Percentiles rank a stretch among this genome's conserved stretches.
Evolutionary conservation across 2,113 vertebrate genomes (phyloP).

Genomic region (Sterna hirundo): DNA sequence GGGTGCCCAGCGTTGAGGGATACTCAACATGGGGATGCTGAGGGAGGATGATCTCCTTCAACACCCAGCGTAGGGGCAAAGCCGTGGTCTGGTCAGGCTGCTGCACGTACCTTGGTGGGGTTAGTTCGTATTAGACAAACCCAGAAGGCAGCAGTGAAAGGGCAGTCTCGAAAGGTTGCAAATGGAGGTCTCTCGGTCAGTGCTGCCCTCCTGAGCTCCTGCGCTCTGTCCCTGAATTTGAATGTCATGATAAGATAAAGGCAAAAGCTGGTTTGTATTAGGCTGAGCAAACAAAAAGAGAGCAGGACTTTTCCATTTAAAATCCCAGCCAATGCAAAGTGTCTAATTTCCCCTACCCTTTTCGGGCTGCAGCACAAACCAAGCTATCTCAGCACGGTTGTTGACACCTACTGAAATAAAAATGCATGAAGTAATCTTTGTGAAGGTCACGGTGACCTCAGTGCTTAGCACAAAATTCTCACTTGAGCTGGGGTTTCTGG

Average conservation of each 20-base stretch:
- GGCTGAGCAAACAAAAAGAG: slow-evolving; percentile 45
- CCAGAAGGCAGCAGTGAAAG: neutral
- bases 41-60: neutral
- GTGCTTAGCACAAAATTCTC: slow-evolving; percentile 35
- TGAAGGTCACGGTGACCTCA: slow-evolving; percentile 44
- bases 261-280: slow-evolving; percentile 18
- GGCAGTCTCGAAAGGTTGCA: neutral
- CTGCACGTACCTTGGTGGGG: neutral
- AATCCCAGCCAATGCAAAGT: neutral
- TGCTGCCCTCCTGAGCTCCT: neutral
- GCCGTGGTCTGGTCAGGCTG: neutral
- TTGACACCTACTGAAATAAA: slow-evolving; percentile 47
- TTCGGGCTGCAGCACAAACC: neutral
- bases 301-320: slow-evolving; percentile 42
- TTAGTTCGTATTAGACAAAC: neutral
- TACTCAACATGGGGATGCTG: neutral
- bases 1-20: rapidly evolving
- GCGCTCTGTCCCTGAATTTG: neutral
- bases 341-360: slow-evolving; percentile 32
- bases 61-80: neutral
- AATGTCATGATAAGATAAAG: slow-evolving; percentile 48
- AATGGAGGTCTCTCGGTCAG: neutral
- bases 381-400: slow-evolving; percentile 22
- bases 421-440: slow-evolving; percentile 41
- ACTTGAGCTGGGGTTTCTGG: slow-evolving; percentile 36